Base-by-base conservation (phyloP, 2,888 invertebrate species). In the Noctua pronuba region DNA sequence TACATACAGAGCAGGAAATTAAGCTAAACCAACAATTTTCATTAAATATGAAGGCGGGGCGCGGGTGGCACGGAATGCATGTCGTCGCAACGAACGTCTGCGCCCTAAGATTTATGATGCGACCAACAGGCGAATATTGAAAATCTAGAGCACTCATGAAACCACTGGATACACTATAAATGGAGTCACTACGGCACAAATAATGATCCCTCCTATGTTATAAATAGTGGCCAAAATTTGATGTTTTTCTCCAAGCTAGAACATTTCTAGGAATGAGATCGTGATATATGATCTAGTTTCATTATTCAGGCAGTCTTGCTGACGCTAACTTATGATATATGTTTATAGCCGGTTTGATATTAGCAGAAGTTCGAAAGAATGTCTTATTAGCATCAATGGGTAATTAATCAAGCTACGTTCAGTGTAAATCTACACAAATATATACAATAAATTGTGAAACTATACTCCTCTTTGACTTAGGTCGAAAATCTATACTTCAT, bases 121-220 rank as follows among this genome's bases (percentile, higher is more conserved):
- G 91, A 92, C 95, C 95, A 95, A 95, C 95, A 94, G 94, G 95
- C 95, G 94, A 92, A 92, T 95, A 95, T 95, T 95, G 95, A 95
- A 95, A 95, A 95, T 94, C 93, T 93, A 93, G 91, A 93, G 90
- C 92, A 93, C 92, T 93, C 91, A 90, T 91, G 92, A 92, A 94
- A 95, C 95, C 93, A 89, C 94, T 92, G 90, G 92, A 92, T 94
- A 91, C 93, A 94, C 92, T 93, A 91, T 93, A 92, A 94, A 92
- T 91, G 85, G 87, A 93, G 91, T 91, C 87, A 82, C 84, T 82
- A 88, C 88, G 86, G 89, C 88, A 90, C 89, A 91, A 91, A 90
- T 91, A 89, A 88, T 88, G 80, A 82, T 84, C 85, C 80, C 79
- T 80, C 81, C 64, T 66, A 28, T 38, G 66, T 84, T 79, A 89